These are phyloP conservation scores for Calameuta pallipes DNA, from an alignment of 2,888 invertebrate genomes.

Conservation along the genomic window DNA sequence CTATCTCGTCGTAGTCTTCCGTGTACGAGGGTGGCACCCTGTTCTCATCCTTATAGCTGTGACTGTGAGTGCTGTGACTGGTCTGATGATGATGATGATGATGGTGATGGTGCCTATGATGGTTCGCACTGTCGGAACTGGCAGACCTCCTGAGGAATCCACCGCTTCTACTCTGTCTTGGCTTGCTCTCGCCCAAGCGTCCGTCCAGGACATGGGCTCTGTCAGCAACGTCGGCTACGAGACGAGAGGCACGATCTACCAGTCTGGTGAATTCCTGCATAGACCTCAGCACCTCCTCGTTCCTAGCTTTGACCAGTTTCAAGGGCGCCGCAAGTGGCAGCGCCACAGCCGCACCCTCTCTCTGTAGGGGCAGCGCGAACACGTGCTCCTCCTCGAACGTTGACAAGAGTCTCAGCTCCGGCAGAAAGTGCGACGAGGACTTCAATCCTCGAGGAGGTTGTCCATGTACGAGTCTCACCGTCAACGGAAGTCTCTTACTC, in stretches of 20 bases:
- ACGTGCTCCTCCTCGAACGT: conserved; percentile 89
- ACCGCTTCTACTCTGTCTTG: conserved; percentile 52
- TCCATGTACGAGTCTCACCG: conserved; percentile 92
- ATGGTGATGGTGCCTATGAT: conserved; percentile 69
- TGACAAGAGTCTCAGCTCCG: conserved; percentile 84
- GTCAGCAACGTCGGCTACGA: conserved; percentile 82
- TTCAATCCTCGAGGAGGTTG: conserved; percentile 87
- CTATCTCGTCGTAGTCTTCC: conserved; percentile 94
- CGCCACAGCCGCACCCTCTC: conserved; percentile 81
- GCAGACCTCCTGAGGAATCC: conserved; percentile 75
- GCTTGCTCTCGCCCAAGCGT: conserved; percentile 76
- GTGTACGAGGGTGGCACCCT: conserved; percentile 70
- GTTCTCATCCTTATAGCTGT: conserved; percentile 72
- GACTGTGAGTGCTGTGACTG: conserved; percentile 65
- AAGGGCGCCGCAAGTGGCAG: conserved; percentile 88
- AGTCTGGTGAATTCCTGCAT: conserved; percentile 78
- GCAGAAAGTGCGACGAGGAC: conserved; percentile 84
- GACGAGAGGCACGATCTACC: conserved; percentile 80
- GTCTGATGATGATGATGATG: conserved; percentile 66
- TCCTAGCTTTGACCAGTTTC: conserved; percentile 84
- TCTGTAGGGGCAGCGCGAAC: conserved; percentile 85
- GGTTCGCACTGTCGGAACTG: conserved; percentile 76
- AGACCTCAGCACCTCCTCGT: conserved; percentile 80
- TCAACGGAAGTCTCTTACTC: conserved; percentile 90
- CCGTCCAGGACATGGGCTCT: conserved; percentile 85